Conservation (phyloP, 2,113 vertebrate species). For the Haliaeetus leucogaster region DNA sequence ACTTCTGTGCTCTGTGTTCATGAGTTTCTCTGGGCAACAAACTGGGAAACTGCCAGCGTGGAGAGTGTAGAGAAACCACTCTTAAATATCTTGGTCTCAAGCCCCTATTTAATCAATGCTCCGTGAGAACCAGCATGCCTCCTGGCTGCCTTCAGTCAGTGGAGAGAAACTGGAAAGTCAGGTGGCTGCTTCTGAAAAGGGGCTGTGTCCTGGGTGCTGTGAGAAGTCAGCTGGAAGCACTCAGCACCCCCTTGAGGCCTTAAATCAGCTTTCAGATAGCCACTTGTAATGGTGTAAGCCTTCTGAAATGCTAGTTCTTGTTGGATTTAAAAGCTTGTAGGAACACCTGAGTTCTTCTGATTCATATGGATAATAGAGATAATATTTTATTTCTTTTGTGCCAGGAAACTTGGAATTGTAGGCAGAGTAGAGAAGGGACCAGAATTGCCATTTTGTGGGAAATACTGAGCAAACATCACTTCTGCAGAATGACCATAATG, state of each 20-base stretch:
- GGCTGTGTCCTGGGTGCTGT: background rate
- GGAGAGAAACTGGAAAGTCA: background rate
- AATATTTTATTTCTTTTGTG: background rate
- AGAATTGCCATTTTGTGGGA: background rate
- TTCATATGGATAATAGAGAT: background rate
- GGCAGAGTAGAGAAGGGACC: background rate
- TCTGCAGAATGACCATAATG: background rate
- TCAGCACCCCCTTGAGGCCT: background rate
- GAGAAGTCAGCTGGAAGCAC: background rate
- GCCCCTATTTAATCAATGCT: background rate
- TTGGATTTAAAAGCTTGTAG: background rate
- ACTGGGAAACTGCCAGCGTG: background rate
- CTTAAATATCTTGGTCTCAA: background rate
- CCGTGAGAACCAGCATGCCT: background rate
- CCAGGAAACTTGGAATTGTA: background rate
- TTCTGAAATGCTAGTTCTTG: background rate
- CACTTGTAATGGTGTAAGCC: background rate
- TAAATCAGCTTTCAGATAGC: background rate
- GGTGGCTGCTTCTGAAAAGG: background rate
- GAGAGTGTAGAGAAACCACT: background rate
- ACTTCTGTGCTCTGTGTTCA: rapidly evolving
- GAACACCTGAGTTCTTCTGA: background rate
- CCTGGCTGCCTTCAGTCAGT: background rate
- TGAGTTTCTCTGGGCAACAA: background rate
- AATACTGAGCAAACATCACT: rapidly evolving